Base-by-base conservation (phyloP, 2,888 invertebrate species). In the Thumatha senex region DNA sequence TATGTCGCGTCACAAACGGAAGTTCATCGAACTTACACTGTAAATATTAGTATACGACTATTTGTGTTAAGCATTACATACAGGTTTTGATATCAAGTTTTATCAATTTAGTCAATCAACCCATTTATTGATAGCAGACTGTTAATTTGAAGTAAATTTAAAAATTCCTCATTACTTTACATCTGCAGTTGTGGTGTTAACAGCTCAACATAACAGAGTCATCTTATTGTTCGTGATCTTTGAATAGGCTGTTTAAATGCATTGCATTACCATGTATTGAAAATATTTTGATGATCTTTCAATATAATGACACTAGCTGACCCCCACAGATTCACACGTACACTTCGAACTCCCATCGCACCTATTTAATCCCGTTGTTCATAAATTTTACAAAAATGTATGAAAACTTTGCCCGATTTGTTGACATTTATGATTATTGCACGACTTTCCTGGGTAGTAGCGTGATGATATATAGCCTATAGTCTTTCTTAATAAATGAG, bases 1-100 rank as follows among this genome's bases (percentile, higher is more conserved):
- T 70, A 73, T 82, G 83, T 82, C 70, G 73, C 77, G 83, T 82
- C 70, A 73, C 77, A 73, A 84, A 81, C 83, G 77, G 78, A 86
- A 86, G 89, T 89, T 89, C 89, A 85, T 81, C 79, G 88, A 89
- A 89, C 89, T 80, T 76, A 4, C 18, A 39, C 38, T 12, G 43
- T 24, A 67, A 68, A 66, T 62, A 49, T 67, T 41, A 43, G 43
- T 65, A 62, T 61, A 70, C 63, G 59, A 71, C 56, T 72, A 73
- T 70, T 72, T 56, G 50, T 59, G 56, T 63, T 51, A 45, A 61
- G 48, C 50, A 41, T 60, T 61, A 24, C 18, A 24, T 31, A 66
- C 59, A 59, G 71, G 76, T 74, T 78, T 70, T 61, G 77, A 84
- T 87, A 88, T 24, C 87, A 86, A 69, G 57, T 66, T 71, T 82